phyloP scores from a whole-genome alignment of 1,140 invertebrate species.

The Asbolus verrucosus region DNA sequence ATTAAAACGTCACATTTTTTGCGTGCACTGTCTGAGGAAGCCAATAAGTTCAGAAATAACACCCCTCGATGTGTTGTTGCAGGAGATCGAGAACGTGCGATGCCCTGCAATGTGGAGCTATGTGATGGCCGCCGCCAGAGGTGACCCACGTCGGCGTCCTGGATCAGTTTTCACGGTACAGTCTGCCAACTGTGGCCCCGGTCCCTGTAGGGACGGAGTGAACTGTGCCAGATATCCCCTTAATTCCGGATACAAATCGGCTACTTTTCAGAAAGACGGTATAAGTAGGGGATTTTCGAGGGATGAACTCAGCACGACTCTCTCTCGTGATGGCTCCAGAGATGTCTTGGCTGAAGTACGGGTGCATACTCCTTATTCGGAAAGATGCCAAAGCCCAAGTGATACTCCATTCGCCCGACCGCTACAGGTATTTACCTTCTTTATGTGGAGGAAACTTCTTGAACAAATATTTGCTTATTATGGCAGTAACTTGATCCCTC shows the following conservation, averaged over 20 bases:
- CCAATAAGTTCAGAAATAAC: background rate
- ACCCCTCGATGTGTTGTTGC: conserved; percentile 40
- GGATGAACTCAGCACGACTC: conserved; percentile 53
- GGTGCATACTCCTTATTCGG: conserved; percentile 56
- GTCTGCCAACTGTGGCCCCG: conserved; percentile 53
- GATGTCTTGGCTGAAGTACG: conserved; percentile 62
- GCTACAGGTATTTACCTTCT: conserved; percentile 22
- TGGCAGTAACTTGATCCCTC: background rate
- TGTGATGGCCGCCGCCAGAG: conserved; percentile 70
- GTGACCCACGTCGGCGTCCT: conserved; percentile 64
- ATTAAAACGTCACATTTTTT: too few relatives aligned
- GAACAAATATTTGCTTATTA: conserved; percentile 1
- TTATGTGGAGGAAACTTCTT: background rate
- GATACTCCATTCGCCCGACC: conserved; percentile 27
- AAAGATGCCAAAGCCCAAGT: conserved; percentile 34
- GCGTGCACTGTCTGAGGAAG: too few relatives aligned
- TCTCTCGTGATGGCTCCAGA: conserved; percentile 61
- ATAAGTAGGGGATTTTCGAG: conserved; percentile 51
- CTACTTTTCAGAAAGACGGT: conserved; percentile 45
- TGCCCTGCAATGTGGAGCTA: conserved; percentile 69
- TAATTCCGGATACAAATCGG: conserved; percentile 41
- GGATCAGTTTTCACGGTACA: conserved; percentile 63
- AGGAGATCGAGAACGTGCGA: conserved; percentile 55
- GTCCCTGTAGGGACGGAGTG: conserved; percentile 61
- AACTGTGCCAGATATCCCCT: conserved; percentile 36